phyloP scores from a whole-genome alignment of 2,888 invertebrate genomes.

The Lissocephala sabroskyi region DNA sequence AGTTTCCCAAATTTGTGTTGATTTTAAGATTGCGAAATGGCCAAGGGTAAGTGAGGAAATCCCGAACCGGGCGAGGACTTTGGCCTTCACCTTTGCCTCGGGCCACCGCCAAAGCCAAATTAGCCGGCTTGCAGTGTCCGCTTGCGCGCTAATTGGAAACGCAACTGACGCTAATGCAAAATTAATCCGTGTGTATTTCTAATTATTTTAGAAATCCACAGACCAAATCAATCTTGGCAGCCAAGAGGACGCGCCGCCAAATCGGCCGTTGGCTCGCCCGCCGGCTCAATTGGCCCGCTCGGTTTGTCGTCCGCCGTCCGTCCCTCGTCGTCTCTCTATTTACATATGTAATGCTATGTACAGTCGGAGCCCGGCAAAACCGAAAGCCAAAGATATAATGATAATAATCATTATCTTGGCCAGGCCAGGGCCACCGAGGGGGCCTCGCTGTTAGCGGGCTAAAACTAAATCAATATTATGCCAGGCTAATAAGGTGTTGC shows the following conservation, averaged over 20 bases:
- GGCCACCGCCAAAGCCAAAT: too few species aligned
- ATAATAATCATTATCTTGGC: constrained; percentile 46
- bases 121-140: too few species aligned
- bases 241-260: background rate
- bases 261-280: too few species aligned
- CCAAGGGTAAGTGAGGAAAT: too few species aligned
- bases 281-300: too few species aligned
- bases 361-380: background rate
- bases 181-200: constrained; percentile 60
- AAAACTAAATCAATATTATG: constrained; percentile 59
- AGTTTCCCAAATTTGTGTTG: too few species aligned
- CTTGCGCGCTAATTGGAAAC: constrained; percentile 43
- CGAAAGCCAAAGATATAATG: constrained; percentile 12
- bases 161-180: constrained; percentile 52
- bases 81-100: too few species aligned
- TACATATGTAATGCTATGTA: constrained; percentile 15
- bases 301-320: too few species aligned
- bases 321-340: constrained; percentile 14
- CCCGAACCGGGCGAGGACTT: too few species aligned
- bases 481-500: constrained; percentile 39
- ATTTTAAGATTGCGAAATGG: too few species aligned
- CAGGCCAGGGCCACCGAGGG: constrained; percentile 15
- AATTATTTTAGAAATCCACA: constrained; percentile 58
- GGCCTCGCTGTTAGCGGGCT: constrained; percentile 18
- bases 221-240: constrained; percentile 46